These are phyloP conservation scores for Scomber japonicus DNA, from an alignment of 2,113 vertebrate genomes.

Conservation along the genomic window DNA sequence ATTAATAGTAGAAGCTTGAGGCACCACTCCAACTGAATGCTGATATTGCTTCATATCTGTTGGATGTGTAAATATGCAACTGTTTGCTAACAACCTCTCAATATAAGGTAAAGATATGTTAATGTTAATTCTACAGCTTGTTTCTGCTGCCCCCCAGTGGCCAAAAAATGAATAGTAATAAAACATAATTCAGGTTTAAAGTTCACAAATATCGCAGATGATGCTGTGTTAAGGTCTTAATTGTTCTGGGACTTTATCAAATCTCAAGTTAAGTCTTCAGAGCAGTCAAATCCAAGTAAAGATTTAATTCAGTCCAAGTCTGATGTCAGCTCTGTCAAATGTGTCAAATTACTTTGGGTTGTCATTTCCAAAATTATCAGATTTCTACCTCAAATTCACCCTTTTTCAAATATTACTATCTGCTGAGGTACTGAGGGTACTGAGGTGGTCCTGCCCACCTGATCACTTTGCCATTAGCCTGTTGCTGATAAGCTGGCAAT, in stretches of 20 bases:
- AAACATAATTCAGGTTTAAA: too few species aligned
- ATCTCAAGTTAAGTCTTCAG: background rate
- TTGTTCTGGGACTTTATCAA: background rate
- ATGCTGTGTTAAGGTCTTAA: too few species aligned
- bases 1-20: too few species aligned
- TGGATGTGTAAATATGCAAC: too few species aligned
- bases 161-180: too few species aligned
- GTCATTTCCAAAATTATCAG: slow-evolving; percentile 28
- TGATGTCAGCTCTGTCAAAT: background rate
- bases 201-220: background rate
- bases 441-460: slow-evolving; percentile 48
- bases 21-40: too few species aligned
- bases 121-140: background rate
- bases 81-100: too few species aligned
- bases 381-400: slow-evolving; percentile 33
- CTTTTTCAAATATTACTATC: slow-evolving; percentile 33
- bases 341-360: slow-evolving; percentile 1
- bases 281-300: background rate
- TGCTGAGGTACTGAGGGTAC: slow-evolving; percentile 1
- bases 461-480: slow-evolving; percentile 61
- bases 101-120: background rate
- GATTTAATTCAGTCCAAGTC: background rate
- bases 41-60: too few species aligned
- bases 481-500: slow-evolving; percentile 70
- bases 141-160: too few species aligned